Base-by-base conservation (phyloP, 2,888 invertebrate genomes). In the Limnephilus rhombicus region DNA sequence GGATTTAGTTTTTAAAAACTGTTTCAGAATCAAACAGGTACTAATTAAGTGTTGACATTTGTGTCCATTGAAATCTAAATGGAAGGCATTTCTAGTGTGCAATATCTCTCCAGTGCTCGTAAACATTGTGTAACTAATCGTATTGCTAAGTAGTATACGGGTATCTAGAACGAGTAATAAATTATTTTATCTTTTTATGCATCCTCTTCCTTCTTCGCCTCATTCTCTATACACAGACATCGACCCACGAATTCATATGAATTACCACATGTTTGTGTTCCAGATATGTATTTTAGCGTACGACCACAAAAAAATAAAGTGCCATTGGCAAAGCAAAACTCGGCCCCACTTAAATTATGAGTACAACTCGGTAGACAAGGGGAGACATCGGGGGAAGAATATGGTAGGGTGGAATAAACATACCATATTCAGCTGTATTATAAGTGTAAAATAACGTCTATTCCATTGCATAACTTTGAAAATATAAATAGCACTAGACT, bases 301-400 rank as follows among this genome's bases (percentile, higher is more conserved):
- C 68, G 80, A 88, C 88, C 80, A 34, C 88, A 80, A 88, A 80
- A 53, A 80, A 88, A 88, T 88, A 88, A 88, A 88, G 88, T 88
- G 88, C 68, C 31, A 80, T 88, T 88, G 88, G 88, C 88, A 88
- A 15, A 88, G 88, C 68, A 88, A 80, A 86, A 86, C 49, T 86
- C 45, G 86, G 86, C 45, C 86, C 86, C 86, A 41, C 85, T 86
- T 86, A 86, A 86, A 49, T 86, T 86, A 86, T 86, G 86, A 49
- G 45, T 45, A 37, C 45, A n/a, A 86, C 86, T 45, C 7, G 7
- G 68, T 68, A 45, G 86, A 45, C 15, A 29, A 45, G 86, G 86
- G 45, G n/a, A 1, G 2, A 49, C 41, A n/a, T 45, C 3, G 49
- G 9, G 15, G n/a, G 15, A 86, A 45, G 86, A 68, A 68, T 7